Conservation (phyloP, 2,888 invertebrate species). For the Quadriops clusia region DNA sequence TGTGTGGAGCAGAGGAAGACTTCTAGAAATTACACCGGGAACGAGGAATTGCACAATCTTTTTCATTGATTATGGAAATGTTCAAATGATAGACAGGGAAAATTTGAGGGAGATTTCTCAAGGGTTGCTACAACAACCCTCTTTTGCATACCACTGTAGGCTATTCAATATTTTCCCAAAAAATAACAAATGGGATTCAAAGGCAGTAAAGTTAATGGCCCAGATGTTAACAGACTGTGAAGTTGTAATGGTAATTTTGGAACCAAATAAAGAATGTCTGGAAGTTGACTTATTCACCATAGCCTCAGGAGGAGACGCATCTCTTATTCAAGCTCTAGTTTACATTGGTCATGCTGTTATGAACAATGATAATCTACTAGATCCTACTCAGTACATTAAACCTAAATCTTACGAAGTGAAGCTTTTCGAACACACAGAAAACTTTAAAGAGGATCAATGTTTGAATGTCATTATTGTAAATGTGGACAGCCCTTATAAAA, state of each 20-base stretch:
- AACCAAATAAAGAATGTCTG: conserved; percentile 19
- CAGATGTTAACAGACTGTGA: conserved; percentile 49
- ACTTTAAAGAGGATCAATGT: conserved; percentile 1
- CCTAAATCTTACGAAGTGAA: conserved; percentile 1
- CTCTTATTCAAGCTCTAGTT: conserved; percentile 30
- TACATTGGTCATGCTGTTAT: conserved; percentile 17
- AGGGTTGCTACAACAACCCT: conserved; percentile 35
- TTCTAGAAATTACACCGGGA: conserved; percentile 29
- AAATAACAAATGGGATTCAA: conserved; percentile 40
- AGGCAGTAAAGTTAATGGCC: conserved; percentile 44
- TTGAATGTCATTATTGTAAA: conserved; percentile 4
- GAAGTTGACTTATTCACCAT: conserved; percentile 36
- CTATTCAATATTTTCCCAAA: conserved; percentile 45
- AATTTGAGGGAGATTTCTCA: conserved; percentile 41
- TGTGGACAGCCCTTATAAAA: conserved; percentile 4
- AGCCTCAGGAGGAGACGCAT: conserved; percentile 28
- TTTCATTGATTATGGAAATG: conserved; percentile 54
- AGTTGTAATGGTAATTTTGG: conserved; percentile 24
- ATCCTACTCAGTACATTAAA: background rate
- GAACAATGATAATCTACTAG: too few relatives aligned
- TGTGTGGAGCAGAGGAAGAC: conserved; percentile 59
- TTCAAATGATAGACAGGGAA: too few relatives aligned
- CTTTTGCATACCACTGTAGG: conserved; percentile 47
- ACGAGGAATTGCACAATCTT: conserved; percentile 41
- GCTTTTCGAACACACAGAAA: background rate